phyloP scores from a whole-genome alignment of 2,113 vertebrate species.

The Pseudolaguvia tuberculata region DNA sequence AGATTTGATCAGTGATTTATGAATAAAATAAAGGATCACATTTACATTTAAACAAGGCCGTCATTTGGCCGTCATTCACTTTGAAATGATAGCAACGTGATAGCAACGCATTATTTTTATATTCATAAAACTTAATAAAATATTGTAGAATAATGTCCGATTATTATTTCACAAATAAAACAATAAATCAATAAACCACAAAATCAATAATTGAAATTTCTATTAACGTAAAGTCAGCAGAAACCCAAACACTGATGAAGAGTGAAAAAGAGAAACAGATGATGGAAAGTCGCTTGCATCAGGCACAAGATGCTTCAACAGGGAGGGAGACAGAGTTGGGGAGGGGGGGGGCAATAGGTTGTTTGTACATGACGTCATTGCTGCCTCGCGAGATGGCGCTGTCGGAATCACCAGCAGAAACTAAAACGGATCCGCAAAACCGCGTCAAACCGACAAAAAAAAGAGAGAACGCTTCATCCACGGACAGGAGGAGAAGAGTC shows the following conservation, averaged over 20 bases:
- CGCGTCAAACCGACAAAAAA: no score
- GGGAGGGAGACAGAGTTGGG: not conserved
- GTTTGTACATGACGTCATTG: no score
- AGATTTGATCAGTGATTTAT: not conserved
- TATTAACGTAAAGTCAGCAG: not conserved
- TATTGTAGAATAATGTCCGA: not conserved
- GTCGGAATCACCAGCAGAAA: no score
- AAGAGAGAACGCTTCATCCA: no score
- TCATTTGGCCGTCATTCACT: no score
- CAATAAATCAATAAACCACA: no score
- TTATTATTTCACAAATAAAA: not conserved
- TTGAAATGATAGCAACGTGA: not conserved
- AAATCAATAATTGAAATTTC: conserved; percentile 1
- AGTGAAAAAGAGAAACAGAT: not conserved
- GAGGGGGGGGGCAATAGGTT: not conserved
- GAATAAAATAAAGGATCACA: not conserved
- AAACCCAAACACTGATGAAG: not conserved
- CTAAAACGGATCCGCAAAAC: no score
- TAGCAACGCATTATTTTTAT: no score
- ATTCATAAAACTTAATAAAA: not conserved
- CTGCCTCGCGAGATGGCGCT: no score
- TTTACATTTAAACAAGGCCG: not conserved
- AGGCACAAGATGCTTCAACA: conserved; percentile 2
- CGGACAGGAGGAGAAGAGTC: no score
- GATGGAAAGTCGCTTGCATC: not conserved